Evolutionary conservation across 2,888 invertebrate species (phyloP).

Genomic region (Noctua pronuba): DNA sequence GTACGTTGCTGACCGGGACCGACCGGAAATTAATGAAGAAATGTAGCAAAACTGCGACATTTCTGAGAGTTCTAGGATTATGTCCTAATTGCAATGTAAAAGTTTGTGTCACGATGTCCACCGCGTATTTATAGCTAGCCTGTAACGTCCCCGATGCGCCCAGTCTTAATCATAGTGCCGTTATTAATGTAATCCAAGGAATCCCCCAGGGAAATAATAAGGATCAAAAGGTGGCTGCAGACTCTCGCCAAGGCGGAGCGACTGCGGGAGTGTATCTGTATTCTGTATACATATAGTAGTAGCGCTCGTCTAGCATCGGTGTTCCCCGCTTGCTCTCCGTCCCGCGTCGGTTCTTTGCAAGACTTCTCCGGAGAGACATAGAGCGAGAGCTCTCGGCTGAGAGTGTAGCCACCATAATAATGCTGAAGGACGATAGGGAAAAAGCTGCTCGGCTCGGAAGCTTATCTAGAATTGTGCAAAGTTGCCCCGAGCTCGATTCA

Average conservation of each 20-base stretch:
- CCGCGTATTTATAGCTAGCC: neutral
- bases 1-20: too few species aligned
- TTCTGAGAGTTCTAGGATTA: too few species aligned
- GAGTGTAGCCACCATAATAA: neutral
- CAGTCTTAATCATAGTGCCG: neutral
- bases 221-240: neutral
- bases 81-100: neutral
- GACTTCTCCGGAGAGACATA: neutral
- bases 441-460: neutral
- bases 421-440: neutral
- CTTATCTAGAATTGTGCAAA: neutral
- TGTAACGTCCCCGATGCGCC: neutral
- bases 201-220: neutral
- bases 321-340: neutral
- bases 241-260: neutral
- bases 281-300: too few species aligned
- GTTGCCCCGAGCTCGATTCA: neutral
- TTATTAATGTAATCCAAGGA: neutral
- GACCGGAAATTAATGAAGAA: too few species aligned
- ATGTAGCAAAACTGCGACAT: neutral
- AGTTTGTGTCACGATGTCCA: neutral
- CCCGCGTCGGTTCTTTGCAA: neutral
- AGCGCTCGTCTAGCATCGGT: neutral
- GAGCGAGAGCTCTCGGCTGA: neutral
- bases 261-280: too few species aligned